Evolutionary conservation across 2,888 invertebrate species (phyloP).

Genomic region (Sturmia bella): DNA sequence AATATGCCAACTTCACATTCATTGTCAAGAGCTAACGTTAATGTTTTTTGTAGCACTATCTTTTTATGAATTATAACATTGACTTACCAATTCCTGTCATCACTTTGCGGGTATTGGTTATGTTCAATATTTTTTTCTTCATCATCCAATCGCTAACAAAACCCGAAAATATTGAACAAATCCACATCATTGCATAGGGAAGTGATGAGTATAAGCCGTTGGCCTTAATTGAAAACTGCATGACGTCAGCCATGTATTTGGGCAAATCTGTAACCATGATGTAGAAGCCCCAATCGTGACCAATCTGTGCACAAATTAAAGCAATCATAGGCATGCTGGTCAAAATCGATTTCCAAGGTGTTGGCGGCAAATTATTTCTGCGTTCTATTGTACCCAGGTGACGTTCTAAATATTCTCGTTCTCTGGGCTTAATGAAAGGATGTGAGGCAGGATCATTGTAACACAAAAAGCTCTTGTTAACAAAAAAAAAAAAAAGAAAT

Average conservation of each 20-base stretch:
- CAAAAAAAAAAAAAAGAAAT: neutral
- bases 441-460: constrained; percentile 88
- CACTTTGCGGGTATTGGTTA: constrained; percentile 80
- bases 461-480: constrained; percentile 84
- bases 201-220: constrained; percentile 85
- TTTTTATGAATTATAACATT: too few species aligned
- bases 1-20: too few species aligned
- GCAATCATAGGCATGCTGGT: constrained; percentile 88
- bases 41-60: too few species aligned
- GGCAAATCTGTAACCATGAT: constrained; percentile 86
- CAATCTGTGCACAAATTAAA: constrained; percentile 87
- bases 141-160: constrained; percentile 87
- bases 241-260: constrained; percentile 85
- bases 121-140: constrained; percentile 83
- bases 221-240: constrained; percentile 84
- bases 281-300: constrained; percentile 86
- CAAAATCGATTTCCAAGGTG: constrained; percentile 89
- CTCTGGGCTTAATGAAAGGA: constrained; percentile 88
- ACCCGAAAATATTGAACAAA: constrained; percentile 84
- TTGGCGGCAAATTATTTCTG: constrained; percentile 84
- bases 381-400: constrained; percentile 84
- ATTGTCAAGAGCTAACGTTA: too few species aligned
- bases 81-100: constrained; percentile 87
- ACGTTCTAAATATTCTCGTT: constrained; percentile 86
- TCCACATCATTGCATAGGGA: constrained; percentile 85